A percentile compares a stretch with the other conserved stretches of the same genome.
phyloP scores from a whole-genome alignment of 2,113 vertebrate species.

The Epinephelus cyanopodus region DNA sequence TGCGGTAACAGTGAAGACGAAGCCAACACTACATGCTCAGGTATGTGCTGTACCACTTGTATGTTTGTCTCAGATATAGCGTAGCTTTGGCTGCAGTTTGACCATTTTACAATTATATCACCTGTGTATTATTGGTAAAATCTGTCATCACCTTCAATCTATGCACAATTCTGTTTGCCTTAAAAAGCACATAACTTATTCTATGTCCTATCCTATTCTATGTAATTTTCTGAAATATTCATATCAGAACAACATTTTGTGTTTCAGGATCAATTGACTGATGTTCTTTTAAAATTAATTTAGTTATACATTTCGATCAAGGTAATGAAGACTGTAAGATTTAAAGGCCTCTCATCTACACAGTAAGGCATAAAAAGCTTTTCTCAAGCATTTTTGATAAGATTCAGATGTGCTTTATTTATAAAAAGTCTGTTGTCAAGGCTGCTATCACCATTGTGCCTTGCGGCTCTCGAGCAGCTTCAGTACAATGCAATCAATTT shows the following conservation, averaged over 20 bases:
- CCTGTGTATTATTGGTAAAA: background rate
- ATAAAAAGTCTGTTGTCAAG: slow-evolving; percentile 33
- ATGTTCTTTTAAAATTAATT: slow-evolving; percentile 4
- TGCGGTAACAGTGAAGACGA: slow-evolving; percentile 95
- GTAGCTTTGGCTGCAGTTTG: background rate
- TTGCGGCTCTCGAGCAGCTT: slow-evolving; percentile 11
- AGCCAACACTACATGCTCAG: slow-evolving; percentile 93
- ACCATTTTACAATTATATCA: background rate
- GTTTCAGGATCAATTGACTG: background rate
- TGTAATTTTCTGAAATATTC: background rate
- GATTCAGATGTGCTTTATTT: slow-evolving; percentile 2
- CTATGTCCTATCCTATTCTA: too few relatives aligned
- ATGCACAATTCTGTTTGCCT: background rate
- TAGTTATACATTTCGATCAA: background rate
- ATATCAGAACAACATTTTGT: background rate
- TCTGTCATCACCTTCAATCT: background rate
- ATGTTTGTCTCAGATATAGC: background rate
- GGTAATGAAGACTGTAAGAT: background rate
- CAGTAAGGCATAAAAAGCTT: background rate
- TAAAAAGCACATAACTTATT: background rate
- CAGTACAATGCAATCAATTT: slow-evolving; percentile 36
- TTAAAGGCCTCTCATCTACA: slow-evolving; percentile 4
- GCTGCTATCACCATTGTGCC: slow-evolving; percentile 12
- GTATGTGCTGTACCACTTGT: slow-evolving; percentile 76
- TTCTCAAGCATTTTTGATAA: slow-evolving; percentile 9